Percentiles rank a stretch among this genome's conserved stretches.
These are phyloP conservation scores for Nasonovia ribisnigri DNA, from an alignment of 2,888 invertebrate genomes.

Conservation along the genomic window DNA sequence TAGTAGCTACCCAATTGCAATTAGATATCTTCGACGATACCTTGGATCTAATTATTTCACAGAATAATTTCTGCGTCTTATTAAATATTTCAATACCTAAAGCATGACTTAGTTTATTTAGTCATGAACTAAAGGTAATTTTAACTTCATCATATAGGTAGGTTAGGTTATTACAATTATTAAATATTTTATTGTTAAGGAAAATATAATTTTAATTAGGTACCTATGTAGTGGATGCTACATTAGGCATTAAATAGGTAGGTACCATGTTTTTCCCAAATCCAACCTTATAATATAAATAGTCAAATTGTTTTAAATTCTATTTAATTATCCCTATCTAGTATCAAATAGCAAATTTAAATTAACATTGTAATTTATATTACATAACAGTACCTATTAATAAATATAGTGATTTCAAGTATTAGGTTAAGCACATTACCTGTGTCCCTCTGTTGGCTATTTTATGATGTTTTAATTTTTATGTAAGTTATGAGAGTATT, in stretches of 20 bases:
- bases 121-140: neutral
- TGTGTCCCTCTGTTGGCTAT: too few relatives aligned
- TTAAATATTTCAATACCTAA: neutral
- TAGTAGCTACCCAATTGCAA: neutral
- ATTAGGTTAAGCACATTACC: too few relatives aligned
- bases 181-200: neutral
- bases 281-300: neutral
- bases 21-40: neutral
- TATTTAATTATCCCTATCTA: neutral
- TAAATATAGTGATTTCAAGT: neutral
- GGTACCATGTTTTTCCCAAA: neutral
- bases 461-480: too few relatives aligned
- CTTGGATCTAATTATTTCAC: neutral
- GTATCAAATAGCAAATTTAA: neutral
- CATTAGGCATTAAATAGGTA: neutral
- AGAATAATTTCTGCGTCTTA: neutral
- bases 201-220: too few relatives aligned
- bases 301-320: neutral
- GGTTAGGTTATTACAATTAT: neutral
- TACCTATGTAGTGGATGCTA: neutral
- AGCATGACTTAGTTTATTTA: neutral
- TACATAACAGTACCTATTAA: neutral
- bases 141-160: neutral
- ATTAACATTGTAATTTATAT: neutral
- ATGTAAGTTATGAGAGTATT: too few relatives aligned